Conservation (phyloP, 2,797 vertebrate genomes). For the Amblyraja radiata region DNA sequence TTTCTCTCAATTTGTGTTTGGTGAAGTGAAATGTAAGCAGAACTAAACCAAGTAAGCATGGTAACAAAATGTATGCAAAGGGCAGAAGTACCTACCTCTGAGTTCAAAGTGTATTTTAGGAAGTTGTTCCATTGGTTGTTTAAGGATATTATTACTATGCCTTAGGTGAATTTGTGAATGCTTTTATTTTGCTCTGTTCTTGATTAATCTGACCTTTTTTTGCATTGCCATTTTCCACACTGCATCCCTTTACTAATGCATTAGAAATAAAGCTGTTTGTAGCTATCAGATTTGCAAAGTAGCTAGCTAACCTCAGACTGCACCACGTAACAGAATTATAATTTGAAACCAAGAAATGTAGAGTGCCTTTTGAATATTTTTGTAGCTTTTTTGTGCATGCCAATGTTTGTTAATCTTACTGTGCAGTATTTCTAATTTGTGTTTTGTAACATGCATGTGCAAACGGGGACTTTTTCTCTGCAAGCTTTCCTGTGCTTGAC, state of each 20-base stretch:
- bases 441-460: background rate
- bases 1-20: background rate
- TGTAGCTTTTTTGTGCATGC: background rate
- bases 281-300: background rate
- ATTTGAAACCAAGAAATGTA: background rate
- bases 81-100: background rate
- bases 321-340: conserved; percentile 15
- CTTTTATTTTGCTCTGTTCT: background rate
- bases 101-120: background rate
- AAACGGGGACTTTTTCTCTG: too few relatives aligned
- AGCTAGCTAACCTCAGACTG: conserved; percentile 19
- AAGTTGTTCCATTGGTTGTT: background rate
- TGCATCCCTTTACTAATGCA: background rate
- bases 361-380: background rate
- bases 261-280: background rate
- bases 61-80: too few relatives aligned
- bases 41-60: background rate
- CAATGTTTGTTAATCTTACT: background rate
- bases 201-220: background rate
- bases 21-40: background rate
- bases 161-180: background rate
- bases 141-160: background rate
- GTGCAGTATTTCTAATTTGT: background rate
- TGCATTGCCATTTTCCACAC: background rate
- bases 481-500: background rate